phyloP scores from a whole-genome alignment of 2,797 vertebrate species.

The Cyclura pinguis region DNA sequence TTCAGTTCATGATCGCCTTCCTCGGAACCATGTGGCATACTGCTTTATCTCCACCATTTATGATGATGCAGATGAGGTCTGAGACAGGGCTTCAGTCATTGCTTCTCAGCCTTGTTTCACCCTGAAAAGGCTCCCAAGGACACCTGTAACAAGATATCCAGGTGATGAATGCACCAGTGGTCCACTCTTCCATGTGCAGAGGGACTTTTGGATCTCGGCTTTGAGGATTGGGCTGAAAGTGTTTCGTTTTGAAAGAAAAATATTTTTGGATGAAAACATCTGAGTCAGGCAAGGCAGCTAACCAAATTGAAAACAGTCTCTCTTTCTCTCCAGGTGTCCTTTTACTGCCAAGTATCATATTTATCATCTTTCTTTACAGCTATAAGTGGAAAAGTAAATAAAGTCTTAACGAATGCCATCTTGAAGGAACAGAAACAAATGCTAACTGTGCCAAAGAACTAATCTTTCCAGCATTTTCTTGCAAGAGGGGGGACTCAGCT shows the following conservation, averaged over 20 bases:
- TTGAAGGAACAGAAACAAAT: constrained; percentile 7
- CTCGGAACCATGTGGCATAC: neutral
- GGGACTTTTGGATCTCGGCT: no score
- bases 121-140: neutral
- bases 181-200: neutral
- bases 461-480: neutral
- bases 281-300: neutral
- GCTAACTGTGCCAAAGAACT: neutral
- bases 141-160: neutral
- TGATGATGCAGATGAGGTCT: neutral
- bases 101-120: neutral
- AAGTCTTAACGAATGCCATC: constrained; percentile 20
- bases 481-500: neutral
- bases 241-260: neutral
- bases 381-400: constrained; percentile 12
- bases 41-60: neutral
- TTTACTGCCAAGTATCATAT: constrained; percentile 13
- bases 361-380: constrained; percentile 20
- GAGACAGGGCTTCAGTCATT: neutral
- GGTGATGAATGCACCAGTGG: neutral
- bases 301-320: constrained; percentile 27
- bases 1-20: neutral
- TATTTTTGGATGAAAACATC: neutral
- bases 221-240: neutral
- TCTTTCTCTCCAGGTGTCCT: neutral